phyloP scores from a whole-genome alignment of 2,113 vertebrate genomes.

The Lethenteron camtschaticum region DNA sequence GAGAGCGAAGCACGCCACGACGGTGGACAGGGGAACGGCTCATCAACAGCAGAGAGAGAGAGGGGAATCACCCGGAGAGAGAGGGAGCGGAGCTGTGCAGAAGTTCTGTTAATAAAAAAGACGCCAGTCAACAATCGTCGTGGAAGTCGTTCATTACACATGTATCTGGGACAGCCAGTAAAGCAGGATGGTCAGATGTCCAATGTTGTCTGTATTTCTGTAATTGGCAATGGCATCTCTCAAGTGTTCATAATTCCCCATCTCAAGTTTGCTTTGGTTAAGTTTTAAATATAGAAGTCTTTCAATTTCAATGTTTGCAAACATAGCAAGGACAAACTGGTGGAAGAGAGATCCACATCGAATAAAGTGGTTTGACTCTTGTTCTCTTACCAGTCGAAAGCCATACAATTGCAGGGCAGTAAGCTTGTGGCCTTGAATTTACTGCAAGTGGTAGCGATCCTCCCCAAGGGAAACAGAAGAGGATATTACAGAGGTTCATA shows the following conservation, averaged over 20 bases:
- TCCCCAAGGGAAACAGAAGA: neutral
- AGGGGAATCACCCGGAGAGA: no score
- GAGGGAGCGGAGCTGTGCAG: no score
- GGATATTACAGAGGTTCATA: neutral
- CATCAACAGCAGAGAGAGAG: no score
- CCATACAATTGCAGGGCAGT: neutral
- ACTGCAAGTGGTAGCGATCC: conserved; percentile 1
- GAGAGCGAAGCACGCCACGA: no score
- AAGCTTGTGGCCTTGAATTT: neutral
- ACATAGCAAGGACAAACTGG: no score
- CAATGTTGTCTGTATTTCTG: neutral
- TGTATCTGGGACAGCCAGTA: neutral
- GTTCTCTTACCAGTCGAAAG: neutral
- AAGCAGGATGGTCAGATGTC: conserved; percentile 2
- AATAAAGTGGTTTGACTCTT: neutral
- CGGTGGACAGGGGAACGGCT: no score
- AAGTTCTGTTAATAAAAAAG: no score
- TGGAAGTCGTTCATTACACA: neutral
- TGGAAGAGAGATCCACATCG: neutral
- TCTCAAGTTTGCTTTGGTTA: neutral
- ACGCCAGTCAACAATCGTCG: no score
- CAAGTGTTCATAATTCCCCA: neutral
- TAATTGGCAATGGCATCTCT: neutral
- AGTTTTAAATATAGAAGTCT: neutral
- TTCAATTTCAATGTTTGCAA: no score